Conservation (phyloP, 2,113 vertebrate species). For the Zootoca vivipara region DNA sequence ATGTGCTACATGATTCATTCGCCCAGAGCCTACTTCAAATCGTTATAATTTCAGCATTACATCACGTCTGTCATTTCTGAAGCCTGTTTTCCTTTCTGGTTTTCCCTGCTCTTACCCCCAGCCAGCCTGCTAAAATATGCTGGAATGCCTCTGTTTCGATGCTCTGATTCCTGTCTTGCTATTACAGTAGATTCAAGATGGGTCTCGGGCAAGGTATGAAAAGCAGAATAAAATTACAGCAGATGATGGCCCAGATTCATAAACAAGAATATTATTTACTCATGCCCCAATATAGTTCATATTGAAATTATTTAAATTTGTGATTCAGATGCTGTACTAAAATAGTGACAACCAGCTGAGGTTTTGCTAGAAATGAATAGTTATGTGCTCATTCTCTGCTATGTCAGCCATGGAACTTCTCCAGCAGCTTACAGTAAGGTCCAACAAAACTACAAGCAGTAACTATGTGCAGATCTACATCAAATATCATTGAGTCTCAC, state of each 20-base stretch:
- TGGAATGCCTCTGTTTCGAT: conserved; percentile 66
- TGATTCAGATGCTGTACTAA: conserved; percentile 54
- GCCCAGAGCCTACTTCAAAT: conserved; percentile 69
- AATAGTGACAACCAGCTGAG: conserved; percentile 54
- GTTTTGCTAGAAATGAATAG: conserved; percentile 57
- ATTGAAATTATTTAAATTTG: conserved; percentile 68
- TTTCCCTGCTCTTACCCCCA: conserved; percentile 31
- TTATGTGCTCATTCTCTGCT: conserved; percentile 61
- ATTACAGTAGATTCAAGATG: conserved; percentile 65
- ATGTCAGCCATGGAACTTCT: conserved; percentile 44
- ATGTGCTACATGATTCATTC: conserved; percentile 58
- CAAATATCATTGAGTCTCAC: conserved; percentile 24
- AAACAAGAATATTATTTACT: conserved; percentile 60
- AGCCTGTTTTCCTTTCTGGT: conserved; percentile 65
- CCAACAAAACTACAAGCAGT: conserved; percentile 40
- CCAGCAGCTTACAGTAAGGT: conserved; percentile 41
- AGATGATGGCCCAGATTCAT: conserved; percentile 62
- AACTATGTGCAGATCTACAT: conserved; percentile 19
- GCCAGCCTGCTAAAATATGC: conserved; percentile 70
- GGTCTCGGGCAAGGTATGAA: conserved; percentile 62
- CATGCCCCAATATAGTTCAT: conserved; percentile 57
- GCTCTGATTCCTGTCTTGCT: conserved; percentile 62
- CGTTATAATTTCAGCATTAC: conserved; percentile 68
- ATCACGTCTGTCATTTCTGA: conserved; percentile 68
- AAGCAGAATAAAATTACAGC: conserved; percentile 56